These are phyloP conservation scores for Calliopsis andreniformis DNA, from an alignment of 1,140 invertebrate species.

Conservation along the genomic window DNA sequence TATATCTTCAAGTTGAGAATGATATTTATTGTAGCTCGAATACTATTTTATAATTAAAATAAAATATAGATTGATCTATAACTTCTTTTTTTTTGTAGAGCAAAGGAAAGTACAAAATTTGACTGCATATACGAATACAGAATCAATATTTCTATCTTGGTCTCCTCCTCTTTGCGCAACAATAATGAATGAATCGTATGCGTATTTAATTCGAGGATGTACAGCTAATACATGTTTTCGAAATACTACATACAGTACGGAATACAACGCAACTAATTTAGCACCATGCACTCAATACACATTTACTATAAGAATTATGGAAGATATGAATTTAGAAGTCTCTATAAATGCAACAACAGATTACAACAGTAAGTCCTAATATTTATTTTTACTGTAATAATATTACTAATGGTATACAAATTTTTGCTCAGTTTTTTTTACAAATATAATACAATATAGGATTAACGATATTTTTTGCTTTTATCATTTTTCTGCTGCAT, in stretches of 20 bases:
- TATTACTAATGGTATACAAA: too few species aligned
- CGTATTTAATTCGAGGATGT: slow-evolving; percentile 32
- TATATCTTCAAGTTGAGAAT: too few species aligned
- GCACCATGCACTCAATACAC: slow-evolving; percentile 55
- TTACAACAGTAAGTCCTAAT: slow-evolving; percentile 24
- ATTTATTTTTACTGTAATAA: too few species aligned
- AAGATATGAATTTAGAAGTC: slow-evolving; percentile 1
- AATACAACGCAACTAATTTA: slow-evolving; percentile 44
- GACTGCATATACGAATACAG: background rate
- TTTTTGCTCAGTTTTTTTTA: too few species aligned
- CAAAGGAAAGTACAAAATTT: slow-evolving; percentile 21
- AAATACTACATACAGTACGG: background rate
- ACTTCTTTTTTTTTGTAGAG: slow-evolving; percentile 7
- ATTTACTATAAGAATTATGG: slow-evolving; percentile 43
- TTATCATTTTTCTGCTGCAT: background rate
- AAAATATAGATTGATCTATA: background rate
- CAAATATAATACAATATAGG: too few species aligned
- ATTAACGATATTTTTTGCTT: too few species aligned
- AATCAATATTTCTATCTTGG: slow-evolving; percentile 61
- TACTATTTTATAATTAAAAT: background rate
- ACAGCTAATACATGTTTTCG: background rate
- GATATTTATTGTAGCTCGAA: too few species aligned
- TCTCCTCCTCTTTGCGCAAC: background rate
- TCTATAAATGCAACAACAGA: background rate
- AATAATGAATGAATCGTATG: background rate